Evolutionary conservation across 2,888 invertebrate genomes (phyloP).

Genomic region (Caenorhabditis parvicauda): DNA sequence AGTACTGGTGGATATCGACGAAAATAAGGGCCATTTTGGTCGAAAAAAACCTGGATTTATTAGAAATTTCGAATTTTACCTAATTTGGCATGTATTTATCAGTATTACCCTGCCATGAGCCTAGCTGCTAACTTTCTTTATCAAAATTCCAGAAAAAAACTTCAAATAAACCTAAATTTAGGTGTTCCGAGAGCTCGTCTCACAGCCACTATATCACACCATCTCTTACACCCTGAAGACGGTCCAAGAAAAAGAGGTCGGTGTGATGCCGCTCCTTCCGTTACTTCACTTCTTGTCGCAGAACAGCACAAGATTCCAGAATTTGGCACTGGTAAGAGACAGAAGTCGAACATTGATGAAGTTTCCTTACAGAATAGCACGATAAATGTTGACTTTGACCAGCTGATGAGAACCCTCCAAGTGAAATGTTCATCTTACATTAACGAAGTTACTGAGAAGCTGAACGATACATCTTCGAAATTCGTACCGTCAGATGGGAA

Average conservation of each 20-base stretch:
- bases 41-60: too few species aligned
- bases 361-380: conserved; percentile 30
- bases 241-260: conserved; percentile 30
- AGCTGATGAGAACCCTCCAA: conserved; percentile 31
- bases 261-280: conserved; percentile 35
- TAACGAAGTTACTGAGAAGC: conserved; percentile 31
- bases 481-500: conserved; percentile 93
- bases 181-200: conserved; percentile 42
- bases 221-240: conserved; percentile 26
- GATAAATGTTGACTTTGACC: conserved; percentile 32
- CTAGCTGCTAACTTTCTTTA: too few species aligned
- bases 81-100: too few species aligned
- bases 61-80: too few species aligned
- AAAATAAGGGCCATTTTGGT: too few species aligned
- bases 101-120: too few species aligned
- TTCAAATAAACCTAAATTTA: conserved; percentile 1
- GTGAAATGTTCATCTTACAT: conserved; percentile 31
- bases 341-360: background rate
- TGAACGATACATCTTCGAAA: conserved; percentile 61
- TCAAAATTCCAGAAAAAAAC: too few species aligned
- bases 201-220: conserved; percentile 27
- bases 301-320: conserved; percentile 36
- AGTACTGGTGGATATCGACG: background rate
- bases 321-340: conserved; percentile 33
- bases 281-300: conserved; percentile 37